Evolutionary conservation across 64 coral and sea anemone species (phyloP), one percentile per base, ranked within the genome.

Genomic region (Cladopsammia gracilis): DNA sequence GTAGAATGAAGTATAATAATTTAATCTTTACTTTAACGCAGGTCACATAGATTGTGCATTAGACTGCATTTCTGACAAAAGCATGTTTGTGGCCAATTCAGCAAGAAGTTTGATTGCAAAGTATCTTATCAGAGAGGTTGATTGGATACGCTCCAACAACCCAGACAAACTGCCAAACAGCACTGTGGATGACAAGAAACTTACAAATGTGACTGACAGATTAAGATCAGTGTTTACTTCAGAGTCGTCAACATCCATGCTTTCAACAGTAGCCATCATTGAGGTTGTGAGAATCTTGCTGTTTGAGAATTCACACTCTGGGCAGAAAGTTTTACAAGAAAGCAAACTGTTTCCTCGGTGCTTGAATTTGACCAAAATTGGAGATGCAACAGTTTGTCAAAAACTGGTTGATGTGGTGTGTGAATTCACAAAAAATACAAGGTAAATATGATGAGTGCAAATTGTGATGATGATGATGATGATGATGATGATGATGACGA

Each of bases 11-110:
- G 34, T 34, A 34, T 34, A 34, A 34, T 34, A 34, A 34, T 2
- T 34, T 34, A 0, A 34, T 34, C 34, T 34, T 34, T 34, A 34
- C 34, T 34, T 34, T 34, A 34, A 83, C 45, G 10, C 61, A 83
- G 79, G 26, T 83, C 44, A n/a, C 34, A 46, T 83, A 10, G 44
- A 49, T 22, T 48, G 45, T 83, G 90, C 90, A 34, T 25, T 69
- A 50, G 71, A 76, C 25, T 86, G 58, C 50, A 58, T 93, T 9
- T 53, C 66, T 54, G 90, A 93, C 45, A 75, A 47, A 42, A 93
- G 90, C 62, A 93, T 93, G 82, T 93, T 86, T 77, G 90, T 93
- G 24, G 90, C 82, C 16, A 56, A 16, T 42, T 83, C 90, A 76
- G 90, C 90, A 65, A 86, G 82, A 68, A 25, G 34, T 76, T 93